These are phyloP conservation scores for Rugalucina vietnamica DNA, from an alignment of 2,888 invertebrate species.

Conservation along the genomic window DNA sequence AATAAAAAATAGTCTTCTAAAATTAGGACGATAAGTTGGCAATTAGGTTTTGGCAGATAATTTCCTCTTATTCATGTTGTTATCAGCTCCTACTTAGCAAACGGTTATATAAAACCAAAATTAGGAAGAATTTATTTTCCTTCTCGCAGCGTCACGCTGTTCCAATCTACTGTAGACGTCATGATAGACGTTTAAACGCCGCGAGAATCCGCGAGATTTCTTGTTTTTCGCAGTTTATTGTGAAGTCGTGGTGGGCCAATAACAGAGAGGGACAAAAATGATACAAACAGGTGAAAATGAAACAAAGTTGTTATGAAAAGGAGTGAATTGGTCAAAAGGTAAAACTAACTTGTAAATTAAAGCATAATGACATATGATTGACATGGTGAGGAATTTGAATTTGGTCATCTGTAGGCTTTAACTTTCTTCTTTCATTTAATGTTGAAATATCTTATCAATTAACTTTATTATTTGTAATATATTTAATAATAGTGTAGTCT, in stretches of 20 bases:
- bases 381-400: background rate
- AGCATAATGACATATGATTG: background rate
- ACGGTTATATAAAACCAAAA: background rate
- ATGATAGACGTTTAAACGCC: constrained; percentile 5
- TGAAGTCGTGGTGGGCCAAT: background rate
- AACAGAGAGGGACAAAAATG: background rate
- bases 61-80: background rate
- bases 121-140: background rate
- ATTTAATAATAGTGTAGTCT: no score
- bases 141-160: constrained; percentile 1
- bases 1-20: no score
- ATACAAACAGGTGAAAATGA: background rate
- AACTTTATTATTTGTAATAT: no score
- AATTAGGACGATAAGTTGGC: no score
- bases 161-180: constrained; percentile 6
- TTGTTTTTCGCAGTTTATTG: background rate
- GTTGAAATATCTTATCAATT: no score
- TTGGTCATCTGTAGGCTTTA: no score
- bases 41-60: no score
- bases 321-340: background rate
- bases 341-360: background rate
- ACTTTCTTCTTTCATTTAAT: no score
- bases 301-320: background rate
- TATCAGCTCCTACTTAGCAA: background rate
- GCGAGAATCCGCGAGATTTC: constrained; percentile 4